Evolutionary conservation across 2,888 invertebrate genomes (phyloP).

Genomic region (Silvanus unidentatus): DNA sequence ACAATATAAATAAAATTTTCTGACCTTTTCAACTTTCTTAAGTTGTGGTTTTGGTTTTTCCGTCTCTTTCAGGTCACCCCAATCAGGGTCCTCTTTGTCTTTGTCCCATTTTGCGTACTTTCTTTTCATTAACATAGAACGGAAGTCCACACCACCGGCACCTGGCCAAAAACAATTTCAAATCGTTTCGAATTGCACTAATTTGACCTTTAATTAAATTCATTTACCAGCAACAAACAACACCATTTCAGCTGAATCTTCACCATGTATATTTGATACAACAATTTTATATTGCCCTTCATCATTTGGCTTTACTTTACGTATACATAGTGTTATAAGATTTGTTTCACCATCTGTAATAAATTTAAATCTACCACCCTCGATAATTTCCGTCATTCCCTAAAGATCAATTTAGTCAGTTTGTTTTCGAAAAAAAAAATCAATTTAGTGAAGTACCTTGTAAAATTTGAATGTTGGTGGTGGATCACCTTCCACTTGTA

Average conservation of each 20-base stretch:
- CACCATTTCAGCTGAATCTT: constrained; percentile 92
- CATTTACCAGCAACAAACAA: constrained; percentile 87
- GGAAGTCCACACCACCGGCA: constrained; percentile 98
- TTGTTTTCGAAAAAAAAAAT: not conserved
- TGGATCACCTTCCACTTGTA: constrained; percentile 90
- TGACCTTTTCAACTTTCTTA: constrained; percentile 92
- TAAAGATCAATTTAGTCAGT: constrained; percentile 22
- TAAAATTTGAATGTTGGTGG: constrained; percentile 93
- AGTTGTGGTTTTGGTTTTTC: constrained; percentile 81
- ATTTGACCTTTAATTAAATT: constrained; percentile 2
- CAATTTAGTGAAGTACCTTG: constrained; percentile 52
- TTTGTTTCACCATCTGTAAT: constrained; percentile 91
- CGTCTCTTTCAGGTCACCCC: constrained; percentile 87
- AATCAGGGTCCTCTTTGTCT: constrained; percentile 87
- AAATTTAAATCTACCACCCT: constrained; percentile 92
- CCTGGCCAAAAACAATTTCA: constrained; percentile 46
- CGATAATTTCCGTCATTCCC: constrained; percentile 87
- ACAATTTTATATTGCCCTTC: constrained; percentile 93
- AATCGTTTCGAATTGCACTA: constrained; percentile 4
- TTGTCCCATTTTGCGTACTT: constrained; percentile 91
- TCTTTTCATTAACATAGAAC: constrained; percentile 94
- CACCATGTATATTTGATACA: constrained; percentile 89
- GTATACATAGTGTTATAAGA: constrained; percentile 87
- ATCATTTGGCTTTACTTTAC: constrained; percentile 94
- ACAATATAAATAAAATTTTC: constrained; percentile 25